phyloP scores from a whole-genome alignment of 2,888 invertebrate species.

The Epinotia bilunana region DNA sequence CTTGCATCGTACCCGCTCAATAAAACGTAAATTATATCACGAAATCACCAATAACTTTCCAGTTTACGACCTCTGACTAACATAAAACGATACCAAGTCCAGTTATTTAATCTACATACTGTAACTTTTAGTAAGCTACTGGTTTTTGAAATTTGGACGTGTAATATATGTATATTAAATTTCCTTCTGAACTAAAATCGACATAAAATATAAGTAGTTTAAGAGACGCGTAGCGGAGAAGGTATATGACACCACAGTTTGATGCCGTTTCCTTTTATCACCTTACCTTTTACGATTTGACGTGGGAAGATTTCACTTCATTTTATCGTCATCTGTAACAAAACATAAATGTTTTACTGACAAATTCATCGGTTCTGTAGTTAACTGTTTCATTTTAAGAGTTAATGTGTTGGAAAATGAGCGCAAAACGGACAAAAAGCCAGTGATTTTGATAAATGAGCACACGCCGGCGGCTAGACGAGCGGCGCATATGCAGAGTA shows the following conservation, averaged over 20 bases:
- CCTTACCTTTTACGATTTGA: conserved; percentile 43
- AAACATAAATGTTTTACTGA: conserved; percentile 44
- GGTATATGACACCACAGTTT: conserved; percentile 24
- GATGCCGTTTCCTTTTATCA: conserved; percentile 30
- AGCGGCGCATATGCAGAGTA: conserved; percentile 44
- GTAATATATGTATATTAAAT: conserved; percentile 34
- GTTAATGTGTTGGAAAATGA: conserved; percentile 45
- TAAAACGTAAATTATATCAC: conserved; percentile 41
- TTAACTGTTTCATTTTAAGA: conserved; percentile 39
- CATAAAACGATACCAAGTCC: conserved; percentile 45
- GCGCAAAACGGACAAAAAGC: conserved; percentile 45
- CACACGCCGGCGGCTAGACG: conserved; percentile 30
- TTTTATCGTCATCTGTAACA: conserved; percentile 56
- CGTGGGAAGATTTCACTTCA: conserved; percentile 45
- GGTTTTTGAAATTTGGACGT: conserved; percentile 48
- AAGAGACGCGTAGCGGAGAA: conserved; percentile 9
- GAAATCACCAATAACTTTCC: conserved; percentile 43
- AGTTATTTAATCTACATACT: conserved; percentile 38
- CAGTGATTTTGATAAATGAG: conserved; percentile 53
- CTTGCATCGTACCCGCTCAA: conserved; percentile 26
- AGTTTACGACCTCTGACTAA: conserved; percentile 39
- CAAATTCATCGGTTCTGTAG: conserved; percentile 36
- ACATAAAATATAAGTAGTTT: conserved; percentile 21
- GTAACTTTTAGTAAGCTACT: conserved; percentile 48
- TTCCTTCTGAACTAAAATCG: conserved; percentile 3